Evolutionary conservation across 2,888 invertebrate species (phyloP).

Genomic region (Synergus itoensis): DNA sequence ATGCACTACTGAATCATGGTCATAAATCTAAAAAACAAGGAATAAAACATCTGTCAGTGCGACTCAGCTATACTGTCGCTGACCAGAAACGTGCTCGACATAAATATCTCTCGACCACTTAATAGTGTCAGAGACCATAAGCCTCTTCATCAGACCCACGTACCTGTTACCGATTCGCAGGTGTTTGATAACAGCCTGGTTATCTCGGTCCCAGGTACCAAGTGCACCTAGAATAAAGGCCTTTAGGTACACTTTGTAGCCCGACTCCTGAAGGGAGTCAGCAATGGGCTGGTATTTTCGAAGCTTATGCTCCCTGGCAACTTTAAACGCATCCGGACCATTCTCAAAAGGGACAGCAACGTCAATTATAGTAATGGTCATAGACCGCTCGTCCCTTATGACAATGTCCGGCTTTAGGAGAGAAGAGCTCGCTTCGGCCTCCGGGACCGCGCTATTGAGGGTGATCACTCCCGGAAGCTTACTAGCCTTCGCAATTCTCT

Average conservation of each 20-base stretch:
- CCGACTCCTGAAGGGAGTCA: neutral
- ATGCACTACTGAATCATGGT: no score
- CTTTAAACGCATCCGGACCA: no score
- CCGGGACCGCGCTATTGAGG: no score
- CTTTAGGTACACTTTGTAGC: no score
- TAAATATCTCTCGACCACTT: slow-evolving; percentile 69
- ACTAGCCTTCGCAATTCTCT: slow-evolving; percentile 54
- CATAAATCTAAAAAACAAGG: no score
- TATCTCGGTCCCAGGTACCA: neutral
- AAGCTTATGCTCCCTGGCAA: no score
- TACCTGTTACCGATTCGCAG: slow-evolving; percentile 54
- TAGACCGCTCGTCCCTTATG: no score
- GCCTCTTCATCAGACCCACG: slow-evolving; percentile 59
- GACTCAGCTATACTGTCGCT: slow-evolving; percentile 51
- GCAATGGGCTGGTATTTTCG: slow-evolving; percentile 60
- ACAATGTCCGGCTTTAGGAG: no score
- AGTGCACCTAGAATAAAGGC: slow-evolving; percentile 42
- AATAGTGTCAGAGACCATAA: slow-evolving; percentile 64
- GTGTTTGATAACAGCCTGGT: slow-evolving; percentile 38
- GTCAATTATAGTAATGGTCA: no score
- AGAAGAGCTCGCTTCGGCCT: no score
- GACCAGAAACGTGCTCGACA: slow-evolving; percentile 66
- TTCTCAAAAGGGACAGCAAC: no score
- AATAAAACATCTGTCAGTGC: neutral
- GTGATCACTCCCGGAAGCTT: no score